Evolutionary conservation across 1,140 invertebrate genomes (phyloP), one percentile per base, ranked within the genome.

Genomic region (Heliothis virescens): DNA sequence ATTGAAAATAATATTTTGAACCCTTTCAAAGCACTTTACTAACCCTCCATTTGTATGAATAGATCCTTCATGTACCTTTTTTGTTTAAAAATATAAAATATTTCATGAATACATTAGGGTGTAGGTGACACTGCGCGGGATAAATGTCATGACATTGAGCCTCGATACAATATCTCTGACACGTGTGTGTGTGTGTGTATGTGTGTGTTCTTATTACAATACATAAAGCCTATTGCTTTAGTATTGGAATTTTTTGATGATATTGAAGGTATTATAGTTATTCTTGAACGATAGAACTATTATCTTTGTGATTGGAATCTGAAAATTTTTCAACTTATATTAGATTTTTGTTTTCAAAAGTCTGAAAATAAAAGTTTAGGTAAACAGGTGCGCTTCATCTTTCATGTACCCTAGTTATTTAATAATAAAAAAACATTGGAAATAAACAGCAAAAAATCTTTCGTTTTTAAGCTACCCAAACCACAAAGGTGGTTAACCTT

Each of bases 181-280:
- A 2, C 18, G 11, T 21, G 21, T 10, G 11, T 57, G 21, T 21
- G 18, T 59, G n/a, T 59, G 11, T 21, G 21, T 9, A 18, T 57
- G 21, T 21, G 18, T 57, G 15, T 15, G 55, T 57, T 57, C 57
- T 59, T 26, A 59, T 59, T 59, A 59, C 21, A 59, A 59, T 59
- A 59, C 18, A 59, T 13, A 59, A 13, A 26, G 57, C 34, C 34
- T 60, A 13, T 29, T 15, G 21, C 21, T 60, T 29, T 29, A 29
- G 21, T 26, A 29, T 4, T 60, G 12, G 12, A 15, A 29, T 60
- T 60, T n/a, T 60, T 21, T 60, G 26, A 13, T 13, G 11, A 13
- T 57, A 21, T 12, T 26, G 21, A 1, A 26, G 34, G 1, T 29
- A 60, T 11, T 12, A 18, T 60, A 13, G 12, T 21, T 60, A 21